Evolutionary conservation across 2,888 invertebrate species (phyloP), one percentile per base, ranked within the genome.

Genomic region (Melinopterus prodromus): DNA sequence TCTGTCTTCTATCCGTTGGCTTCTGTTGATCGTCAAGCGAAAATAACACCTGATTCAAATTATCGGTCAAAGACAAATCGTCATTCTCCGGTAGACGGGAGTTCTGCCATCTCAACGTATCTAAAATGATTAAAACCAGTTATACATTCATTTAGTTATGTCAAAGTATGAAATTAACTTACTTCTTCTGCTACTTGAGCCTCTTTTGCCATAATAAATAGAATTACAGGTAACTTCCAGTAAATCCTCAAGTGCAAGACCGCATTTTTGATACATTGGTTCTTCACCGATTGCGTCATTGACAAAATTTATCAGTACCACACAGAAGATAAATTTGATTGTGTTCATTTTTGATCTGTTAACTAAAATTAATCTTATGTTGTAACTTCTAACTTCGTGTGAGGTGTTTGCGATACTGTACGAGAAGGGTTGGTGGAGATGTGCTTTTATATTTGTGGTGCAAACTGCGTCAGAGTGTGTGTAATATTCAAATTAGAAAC

Each of bases 241-340:
- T 74, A 74, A 74, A n/a, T 74, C 35, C 7, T 7, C 35, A 36
- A 74, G 74, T 26, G 16, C n/a, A 15, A 36, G 7, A 74, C 74
- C 74, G n/a, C 74, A 74, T n/a, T 16, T 35, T 74, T 35, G 74
- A 35, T 74, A 74, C 1, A 26, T 7, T 26, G 6, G n/a, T 74
- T n/a, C n/a, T n/a, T 74, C 36, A n/a, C 6, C 7, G 12, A 53
- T 9, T 53, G 12, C 53, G 1, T 53, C 12, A 12, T 53, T 7
- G 7, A 6, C 12, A 53, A 12, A 3, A 6, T 2, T 9, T 3
- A 53, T 53, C 0, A 53, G 5, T 9, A 53, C 9, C 7, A 53
- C 2, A 53, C 9, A 7, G 53, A 53, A 53, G 53, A 53, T 9
- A 53, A 53, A 53, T 12, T 53, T 53, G 12, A 53, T 7, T 7